Conservation (phyloP, 2,113 vertebrate genomes). For the Perca schrenkii region DNA sequence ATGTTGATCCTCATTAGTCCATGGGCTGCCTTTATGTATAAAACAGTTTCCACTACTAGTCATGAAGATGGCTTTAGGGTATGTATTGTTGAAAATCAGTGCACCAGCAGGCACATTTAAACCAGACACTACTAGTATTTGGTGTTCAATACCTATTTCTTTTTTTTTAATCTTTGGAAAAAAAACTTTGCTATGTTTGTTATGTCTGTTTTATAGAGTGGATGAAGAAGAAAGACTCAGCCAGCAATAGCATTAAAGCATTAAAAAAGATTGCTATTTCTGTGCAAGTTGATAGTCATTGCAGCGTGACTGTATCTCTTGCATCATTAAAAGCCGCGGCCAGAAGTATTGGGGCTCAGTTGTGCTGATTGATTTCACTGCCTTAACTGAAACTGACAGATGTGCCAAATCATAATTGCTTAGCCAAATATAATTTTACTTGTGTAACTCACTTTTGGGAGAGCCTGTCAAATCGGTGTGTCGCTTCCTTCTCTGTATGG, state of each 20-base stretch:
- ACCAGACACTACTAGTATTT: slow-evolving; percentile 71
- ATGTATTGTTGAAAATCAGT: neutral
- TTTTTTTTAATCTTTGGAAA: slow-evolving; percentile 2
- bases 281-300: slow-evolving; percentile 62
- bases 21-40: slow-evolving; percentile 30
- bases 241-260: slow-evolving; percentile 44
- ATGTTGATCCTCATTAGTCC: slow-evolving; percentile 29
- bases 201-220: slow-evolving; percentile 29
- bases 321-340: slow-evolving; percentile 70
- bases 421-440: slow-evolving; percentile 44
- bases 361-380: slow-evolving; percentile 67
- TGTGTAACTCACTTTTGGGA: slow-evolving; percentile 45
- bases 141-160: slow-evolving; percentile 30
- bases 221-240: slow-evolving; percentile 27
- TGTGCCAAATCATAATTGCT: slow-evolving; percentile 78
- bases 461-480: slow-evolving; percentile 41
- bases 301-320: slow-evolving; percentile 71
- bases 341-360: slow-evolving; percentile 44
- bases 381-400: slow-evolving; percentile 78
- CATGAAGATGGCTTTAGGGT: slow-evolving; percentile 5
- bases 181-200: slow-evolving; percentile 26
- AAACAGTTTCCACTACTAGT: slow-evolving; percentile 37
- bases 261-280: slow-evolving; percentile 48
- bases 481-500: slow-evolving; percentile 25
- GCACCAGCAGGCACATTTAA: slow-evolving; percentile 26